Conservation (phyloP, 1,140 invertebrate species). For the Lepidurus couesii region DNA sequence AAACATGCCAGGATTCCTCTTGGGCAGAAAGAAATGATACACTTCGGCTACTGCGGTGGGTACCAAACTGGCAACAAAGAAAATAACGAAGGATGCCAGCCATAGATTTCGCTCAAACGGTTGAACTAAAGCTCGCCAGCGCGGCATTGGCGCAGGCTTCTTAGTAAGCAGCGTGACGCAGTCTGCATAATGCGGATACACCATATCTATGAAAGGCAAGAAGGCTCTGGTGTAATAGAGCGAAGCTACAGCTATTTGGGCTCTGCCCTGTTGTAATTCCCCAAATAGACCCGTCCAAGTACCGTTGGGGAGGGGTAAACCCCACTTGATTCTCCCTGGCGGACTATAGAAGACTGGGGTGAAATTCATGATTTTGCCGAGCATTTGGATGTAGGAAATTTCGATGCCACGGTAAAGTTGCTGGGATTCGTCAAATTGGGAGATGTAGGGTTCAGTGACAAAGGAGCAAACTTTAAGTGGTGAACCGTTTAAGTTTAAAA, state of each 20-base stretch:
- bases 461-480: background rate
- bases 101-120: conserved; percentile 23
- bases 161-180: conserved; percentile 27
- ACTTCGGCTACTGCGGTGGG: background rate
- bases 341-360: conserved; percentile 35
- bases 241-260: conserved; percentile 39
- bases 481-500: background rate
- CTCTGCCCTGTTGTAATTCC: conserved; percentile 34
- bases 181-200: conserved; percentile 19
- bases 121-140: conserved; percentile 33
- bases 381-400: conserved; percentile 2
- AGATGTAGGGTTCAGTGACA: background rate
- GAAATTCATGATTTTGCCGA: conserved; percentile 36
- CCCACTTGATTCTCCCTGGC: conserved; percentile 38
- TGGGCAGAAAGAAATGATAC: conserved; percentile 24
- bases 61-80: conserved; percentile 23
- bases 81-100: background rate
- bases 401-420: conserved; percentile 17
- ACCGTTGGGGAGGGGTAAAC: conserved; percentile 36
- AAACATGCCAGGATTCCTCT: background rate
- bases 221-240: conserved; percentile 37
- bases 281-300: conserved; percentile 39
- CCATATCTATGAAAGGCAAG: conserved; percentile 31
- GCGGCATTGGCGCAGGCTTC: conserved; percentile 16
- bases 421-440: background rate